phyloP scores from a whole-genome alignment of 2,797 vertebrate genomes.

The Limosa lapponica region DNA sequence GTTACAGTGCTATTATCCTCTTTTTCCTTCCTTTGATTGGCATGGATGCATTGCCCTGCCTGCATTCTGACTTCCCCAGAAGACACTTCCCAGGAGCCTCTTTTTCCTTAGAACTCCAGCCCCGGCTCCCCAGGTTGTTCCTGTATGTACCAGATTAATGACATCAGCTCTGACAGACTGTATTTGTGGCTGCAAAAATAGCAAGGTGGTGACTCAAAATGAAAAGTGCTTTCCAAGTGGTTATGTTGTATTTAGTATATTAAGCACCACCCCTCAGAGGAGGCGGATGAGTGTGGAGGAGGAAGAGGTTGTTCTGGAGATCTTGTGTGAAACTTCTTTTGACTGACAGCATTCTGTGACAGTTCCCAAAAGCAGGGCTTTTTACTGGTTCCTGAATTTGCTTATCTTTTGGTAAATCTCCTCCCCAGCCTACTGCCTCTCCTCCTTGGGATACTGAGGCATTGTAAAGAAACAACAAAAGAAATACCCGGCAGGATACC shows the following conservation, averaged over 20 bases:
- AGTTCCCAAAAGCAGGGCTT: slow-evolving; percentile 14
- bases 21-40: slow-evolving; percentile 1
- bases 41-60: not conserved
- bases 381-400: slow-evolving; percentile 33
- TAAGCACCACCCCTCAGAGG: slow-evolving; percentile 58
- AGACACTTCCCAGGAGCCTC: not conserved
- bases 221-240: slow-evolving; percentile 48
- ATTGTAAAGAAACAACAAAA: not conserved
- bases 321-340: slow-evolving; percentile 21
- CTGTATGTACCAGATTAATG: slow-evolving; percentile 21
- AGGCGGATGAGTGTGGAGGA: slow-evolving; percentile 50
- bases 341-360: slow-evolving; percentile 56
- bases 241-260: slow-evolving; percentile 60
- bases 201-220: slow-evolving; percentile 66
- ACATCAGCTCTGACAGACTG: slow-evolving; percentile 43
- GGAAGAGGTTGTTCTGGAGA: slow-evolving; percentile 65
- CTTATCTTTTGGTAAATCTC: slow-evolving; percentile 37
- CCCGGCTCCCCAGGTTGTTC: not conserved
- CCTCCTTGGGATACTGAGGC: not conserved
- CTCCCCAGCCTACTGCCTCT: slow-evolving; percentile 33
- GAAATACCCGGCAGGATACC: not conserved
- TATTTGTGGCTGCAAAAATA: slow-evolving; percentile 54
- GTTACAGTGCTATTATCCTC: not conserved
- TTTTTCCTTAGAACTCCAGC: not conserved
- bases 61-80: not conserved